Conservation (phyloP, 2,797 vertebrate species). For the Craterocephalus amniculus region DNA sequence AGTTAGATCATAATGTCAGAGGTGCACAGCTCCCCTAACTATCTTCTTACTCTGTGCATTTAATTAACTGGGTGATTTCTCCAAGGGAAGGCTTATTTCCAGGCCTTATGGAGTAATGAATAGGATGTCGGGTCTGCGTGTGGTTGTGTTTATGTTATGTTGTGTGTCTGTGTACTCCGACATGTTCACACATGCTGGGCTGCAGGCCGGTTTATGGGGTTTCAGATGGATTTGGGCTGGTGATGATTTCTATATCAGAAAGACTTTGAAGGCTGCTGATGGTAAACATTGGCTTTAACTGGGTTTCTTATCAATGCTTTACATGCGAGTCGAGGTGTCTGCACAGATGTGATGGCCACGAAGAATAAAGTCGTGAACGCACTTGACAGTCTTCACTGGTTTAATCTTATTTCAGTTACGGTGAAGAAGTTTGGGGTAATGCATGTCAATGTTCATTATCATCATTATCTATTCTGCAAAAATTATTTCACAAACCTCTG, state of each 20-base stretch:
- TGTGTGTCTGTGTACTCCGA: not conserved
- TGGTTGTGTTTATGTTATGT: not conserved
- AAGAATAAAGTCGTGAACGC: too few species aligned
- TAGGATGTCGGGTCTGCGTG: not conserved
- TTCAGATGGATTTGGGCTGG: not conserved
- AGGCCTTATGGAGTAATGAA: not conserved
- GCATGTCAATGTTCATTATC: too few species aligned
- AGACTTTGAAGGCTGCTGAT: not conserved
- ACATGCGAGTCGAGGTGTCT: too few species aligned
- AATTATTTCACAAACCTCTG: too few species aligned
- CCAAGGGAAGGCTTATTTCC: not conserved
- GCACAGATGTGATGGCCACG: too few species aligned
- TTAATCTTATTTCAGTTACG: too few species aligned
- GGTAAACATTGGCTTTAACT: too few species aligned
- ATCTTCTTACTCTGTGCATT: not conserved
- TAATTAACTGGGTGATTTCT: not conserved
- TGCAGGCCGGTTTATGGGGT: not conserved
- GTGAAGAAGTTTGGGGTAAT: too few species aligned
- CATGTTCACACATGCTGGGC: constrained; percentile 3
- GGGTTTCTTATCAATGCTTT: too few species aligned
- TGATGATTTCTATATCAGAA: constrained; percentile 1
- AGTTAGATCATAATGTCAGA: not conserved
- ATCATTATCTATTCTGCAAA: too few species aligned
- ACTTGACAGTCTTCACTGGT: too few species aligned
- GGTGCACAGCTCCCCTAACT: constrained; percentile 8